phyloP scores from a whole-genome alignment of 2,113 vertebrate genomes.

The Poeciliopsis retropinna region DNA sequence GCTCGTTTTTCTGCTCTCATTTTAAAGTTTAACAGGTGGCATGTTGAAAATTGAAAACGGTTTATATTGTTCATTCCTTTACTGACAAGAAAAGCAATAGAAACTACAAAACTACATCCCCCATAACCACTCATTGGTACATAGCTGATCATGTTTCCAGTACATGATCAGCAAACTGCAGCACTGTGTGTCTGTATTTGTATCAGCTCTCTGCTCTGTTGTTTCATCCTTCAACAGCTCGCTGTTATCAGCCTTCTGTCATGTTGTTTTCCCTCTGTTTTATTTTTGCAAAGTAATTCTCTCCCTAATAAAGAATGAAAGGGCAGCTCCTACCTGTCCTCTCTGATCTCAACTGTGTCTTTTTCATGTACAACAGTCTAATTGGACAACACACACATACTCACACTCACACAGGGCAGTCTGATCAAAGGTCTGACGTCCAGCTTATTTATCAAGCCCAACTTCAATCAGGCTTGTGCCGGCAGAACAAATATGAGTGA shows the following conservation, averaged over 20 bases:
- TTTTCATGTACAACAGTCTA: slow-evolving; percentile 51
- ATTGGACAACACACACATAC: slow-evolving; percentile 26
- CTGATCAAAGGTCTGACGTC: slow-evolving; percentile 69
- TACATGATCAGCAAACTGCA: background rate
- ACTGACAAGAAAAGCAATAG: slow-evolving; percentile 70
- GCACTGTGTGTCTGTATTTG: too few relatives aligned
- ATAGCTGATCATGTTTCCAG: slow-evolving; percentile 44
- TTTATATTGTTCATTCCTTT: slow-evolving; percentile 52
- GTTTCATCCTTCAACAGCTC: background rate
- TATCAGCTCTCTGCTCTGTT: background rate
- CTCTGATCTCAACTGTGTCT: slow-evolving; percentile 54
- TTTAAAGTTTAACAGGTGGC: slow-evolving; percentile 62
- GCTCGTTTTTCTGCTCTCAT: slow-evolving; percentile 56
- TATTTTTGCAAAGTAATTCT: background rate
- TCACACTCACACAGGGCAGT: slow-evolving; percentile 20
- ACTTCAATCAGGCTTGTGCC: slow-evolving; percentile 63
- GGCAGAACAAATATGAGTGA: slow-evolving; percentile 36
- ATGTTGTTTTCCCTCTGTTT: slow-evolving; percentile 6
- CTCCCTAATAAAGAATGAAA: slow-evolving; percentile 47
- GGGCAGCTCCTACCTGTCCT: slow-evolving; percentile 45
- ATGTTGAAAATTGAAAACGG: slow-evolving; percentile 62
- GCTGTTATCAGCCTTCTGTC: background rate
- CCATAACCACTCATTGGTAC: slow-evolving; percentile 15
- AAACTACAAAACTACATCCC: slow-evolving; percentile 54
- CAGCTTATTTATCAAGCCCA: slow-evolving; percentile 60